Evolutionary conservation across 1,140 invertebrate genomes (phyloP).

Genomic region (Aphis craccivora): DNA sequence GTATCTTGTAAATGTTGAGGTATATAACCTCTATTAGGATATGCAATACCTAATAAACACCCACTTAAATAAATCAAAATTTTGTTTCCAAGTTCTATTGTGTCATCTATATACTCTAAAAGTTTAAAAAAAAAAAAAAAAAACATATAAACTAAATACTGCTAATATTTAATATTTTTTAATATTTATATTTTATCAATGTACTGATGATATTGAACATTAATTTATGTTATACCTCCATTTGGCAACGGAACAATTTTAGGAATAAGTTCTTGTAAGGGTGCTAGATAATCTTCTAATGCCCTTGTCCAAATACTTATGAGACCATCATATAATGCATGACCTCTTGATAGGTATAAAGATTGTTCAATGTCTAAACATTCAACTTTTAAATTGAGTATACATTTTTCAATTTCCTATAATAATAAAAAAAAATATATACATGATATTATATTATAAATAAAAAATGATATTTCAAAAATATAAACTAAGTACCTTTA

Average conservation of each 20-base stretch:
- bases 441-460: background rate
- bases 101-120: constrained; percentile 61
- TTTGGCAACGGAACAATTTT: constrained; percentile 64
- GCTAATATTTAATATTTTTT: background rate
- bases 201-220: background rate
- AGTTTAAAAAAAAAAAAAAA: background rate
- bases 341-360: constrained; percentile 79
- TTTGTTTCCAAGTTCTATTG: constrained; percentile 78
- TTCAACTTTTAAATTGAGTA: constrained; percentile 82
- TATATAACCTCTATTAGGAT: constrained; percentile 78
- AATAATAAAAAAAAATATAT: constrained; percentile 59
- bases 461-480: too few relatives aligned
- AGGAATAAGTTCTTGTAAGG: constrained; percentile 79
- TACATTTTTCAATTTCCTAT: constrained; percentile 77
- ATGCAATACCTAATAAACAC: constrained; percentile 89
- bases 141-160: background rate
- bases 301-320: constrained; percentile 89
- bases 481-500: constrained; percentile 61
- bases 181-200: background rate
- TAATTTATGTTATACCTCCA: constrained; percentile 58
- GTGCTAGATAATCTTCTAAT: constrained; percentile 82
- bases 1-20: constrained; percentile 71
- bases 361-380: constrained; percentile 90
- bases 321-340: constrained; percentile 84
- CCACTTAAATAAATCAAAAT: constrained; percentile 92